Base-by-base conservation (phyloP, 2,797 vertebrate genomes). In the Sebastes miniatus region DNA sequence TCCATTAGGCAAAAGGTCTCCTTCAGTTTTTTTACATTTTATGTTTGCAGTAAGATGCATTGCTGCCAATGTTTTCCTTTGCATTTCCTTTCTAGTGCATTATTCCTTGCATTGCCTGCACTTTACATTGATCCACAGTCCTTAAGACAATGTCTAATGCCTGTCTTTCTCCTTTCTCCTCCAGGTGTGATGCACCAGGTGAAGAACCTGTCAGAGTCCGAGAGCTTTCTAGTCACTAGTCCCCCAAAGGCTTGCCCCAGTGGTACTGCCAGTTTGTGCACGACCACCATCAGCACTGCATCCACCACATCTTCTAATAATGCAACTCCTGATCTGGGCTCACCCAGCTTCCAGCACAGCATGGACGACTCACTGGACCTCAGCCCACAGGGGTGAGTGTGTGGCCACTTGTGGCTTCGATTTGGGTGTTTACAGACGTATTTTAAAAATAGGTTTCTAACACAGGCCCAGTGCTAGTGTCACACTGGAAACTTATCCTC, bases 171-270 rank as follows among this genome's bases (percentile, higher is more conserved):
- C 2, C 4, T 43, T 76, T 61, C 8, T 69, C 14, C 27, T 73
- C 1, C 89, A 99, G 99, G 99, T 93, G 98, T 99, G 75, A 99
- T 99, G 99, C 98, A 99, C 91, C 99, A 99, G 92, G 98, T 99
- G 54, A 99, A 99, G 88, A 99, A 99, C 90, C 94, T 99, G 85
- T 97, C 99, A 0, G 99, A 99, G 86, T 97, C 98, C 0, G 99
- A 99, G 88, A 96, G 97, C 86, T 96, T 99, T 94, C 94, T 99
- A 4, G 94, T 94, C 47, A 99, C 98, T 16, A 99, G 98, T 91
- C 98, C 98, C 52, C 98, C 98, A 0, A 99, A 99, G 95, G 96
- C 97, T 0, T 99, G 97, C 93, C 97, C 97, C 1, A 99, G 99
- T 87, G 97, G 98, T 22, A 97, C 97, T 24, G 95, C 98, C 82